Evolutionary conservation across 2,888 invertebrate genomes (phyloP), one percentile per base, ranked within the genome.

Genomic region (Cryptocephalus moraei): DNA sequence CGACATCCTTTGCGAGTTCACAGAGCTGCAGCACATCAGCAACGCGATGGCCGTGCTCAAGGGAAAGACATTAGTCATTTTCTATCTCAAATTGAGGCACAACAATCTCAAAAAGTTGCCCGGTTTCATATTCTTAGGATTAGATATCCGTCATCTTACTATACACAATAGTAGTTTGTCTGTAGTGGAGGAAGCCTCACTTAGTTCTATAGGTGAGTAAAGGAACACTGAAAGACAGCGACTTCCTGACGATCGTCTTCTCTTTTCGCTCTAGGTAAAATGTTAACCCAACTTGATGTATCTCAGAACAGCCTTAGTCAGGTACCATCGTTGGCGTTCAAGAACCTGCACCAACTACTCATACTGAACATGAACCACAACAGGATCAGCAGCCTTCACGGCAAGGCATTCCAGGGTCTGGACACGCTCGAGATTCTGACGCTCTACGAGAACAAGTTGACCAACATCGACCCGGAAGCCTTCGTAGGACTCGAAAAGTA

Each of bases 311-410:
- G 83, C 58, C 73, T 92, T 62, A 81, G 79, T 52, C 77, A 79
- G 40, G 88, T 92, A 41, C 91, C 92, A 22, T 87, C 89, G 1
- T 74, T 79, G 22, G 88, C 91, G 1, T 79, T 90, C 62, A 81
- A 81, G 56, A 86, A 84, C 66, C 80, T 91, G 44, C 86, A 86
- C 69, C 86, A 86, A 62, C 77, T 92, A 52, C 78, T 91, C 53
- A 90, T 91, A 56, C 77, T 93, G 51, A 92, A 91, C 71, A 78
- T 92, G 74, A 92, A 91, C 73, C 88, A 90, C 71, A 93, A 93
- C 69, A 78, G 76, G 73, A 88, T 93, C 61, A 79, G 77, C 41
- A 82, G 80, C 45, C 76, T 93, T 33, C 89, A 88, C 62, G 80
- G 81, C 52, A 81, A 80, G 55, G 91, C 91, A 9, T 92, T 93